Evolutionary conservation across 2,113 vertebrate species (phyloP).

Genomic region (Turnix velox): DNA sequence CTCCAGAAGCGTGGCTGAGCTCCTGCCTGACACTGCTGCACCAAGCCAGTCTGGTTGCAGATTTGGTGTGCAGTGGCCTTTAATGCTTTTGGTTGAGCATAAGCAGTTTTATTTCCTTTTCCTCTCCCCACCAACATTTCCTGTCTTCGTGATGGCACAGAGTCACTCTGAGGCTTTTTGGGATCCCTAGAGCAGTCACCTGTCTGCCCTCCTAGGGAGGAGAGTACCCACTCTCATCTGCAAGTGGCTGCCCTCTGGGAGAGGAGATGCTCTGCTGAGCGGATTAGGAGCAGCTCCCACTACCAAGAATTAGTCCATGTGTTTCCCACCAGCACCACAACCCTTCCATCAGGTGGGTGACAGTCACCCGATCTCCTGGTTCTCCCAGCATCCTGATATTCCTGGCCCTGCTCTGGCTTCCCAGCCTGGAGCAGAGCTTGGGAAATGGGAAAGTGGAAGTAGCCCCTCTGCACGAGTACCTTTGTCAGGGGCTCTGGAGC

Average conservation of each 20-base stretch:
- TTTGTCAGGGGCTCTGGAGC: not conserved
- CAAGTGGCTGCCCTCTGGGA: not conserved
- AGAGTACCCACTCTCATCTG: not conserved
- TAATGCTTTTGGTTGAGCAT: not conserved
- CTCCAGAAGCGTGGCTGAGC: rapidly evolving
- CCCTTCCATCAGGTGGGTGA: not conserved
- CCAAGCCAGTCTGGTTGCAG: not conserved
- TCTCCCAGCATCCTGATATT: not conserved
- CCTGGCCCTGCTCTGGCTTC: not conserved
- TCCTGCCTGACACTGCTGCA: not conserved
- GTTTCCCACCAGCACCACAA: not conserved
- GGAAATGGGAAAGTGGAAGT: not conserved
- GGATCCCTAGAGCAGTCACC: not conserved
- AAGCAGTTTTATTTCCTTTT: not conserved
- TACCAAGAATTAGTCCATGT: not conserved
- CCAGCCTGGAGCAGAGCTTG: not conserved
- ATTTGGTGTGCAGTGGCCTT: not conserved
- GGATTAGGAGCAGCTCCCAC: not conserved
- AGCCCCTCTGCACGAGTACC: rapidly evolving
- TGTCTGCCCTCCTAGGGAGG: not conserved
- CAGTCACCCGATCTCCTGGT: not conserved
- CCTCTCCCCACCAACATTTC: not conserved
- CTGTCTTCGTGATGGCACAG: rapidly evolving
- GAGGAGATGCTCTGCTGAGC: not conserved
- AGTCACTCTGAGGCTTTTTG: not conserved